Evolutionary conservation across 2,888 invertebrate genomes (phyloP).

Genomic region (Tenthredo notha): DNA sequence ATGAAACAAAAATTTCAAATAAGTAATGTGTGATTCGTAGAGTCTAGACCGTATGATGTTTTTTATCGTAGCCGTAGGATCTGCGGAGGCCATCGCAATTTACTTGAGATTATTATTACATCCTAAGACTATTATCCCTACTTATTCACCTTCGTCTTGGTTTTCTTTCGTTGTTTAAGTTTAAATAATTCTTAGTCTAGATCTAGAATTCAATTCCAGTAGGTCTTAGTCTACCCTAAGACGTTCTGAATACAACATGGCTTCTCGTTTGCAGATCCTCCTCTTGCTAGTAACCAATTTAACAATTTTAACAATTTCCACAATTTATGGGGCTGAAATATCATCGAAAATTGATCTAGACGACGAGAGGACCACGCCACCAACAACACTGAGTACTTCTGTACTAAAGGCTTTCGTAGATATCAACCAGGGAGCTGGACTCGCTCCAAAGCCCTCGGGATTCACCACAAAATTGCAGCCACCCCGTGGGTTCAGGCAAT

Average conservation of each 20-base stretch:
- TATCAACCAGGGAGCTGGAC: slow-evolving; percentile 42
- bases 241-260: slow-evolving; percentile 28
- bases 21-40: slow-evolving; percentile 6
- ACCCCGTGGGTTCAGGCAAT: slow-evolving; percentile 9
- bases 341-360: slow-evolving; percentile 66
- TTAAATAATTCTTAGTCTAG: slow-evolving; percentile 42
- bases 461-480: slow-evolving; percentile 26
- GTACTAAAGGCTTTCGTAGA: slow-evolving; percentile 53
- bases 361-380: slow-evolving; percentile 51
- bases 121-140: slow-evolving; percentile 64
- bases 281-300: background rate
- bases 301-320: background rate
- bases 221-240: background rate
- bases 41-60: slow-evolving; percentile 11
- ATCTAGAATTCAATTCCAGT: slow-evolving; percentile 50
- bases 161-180: slow-evolving; percentile 40
- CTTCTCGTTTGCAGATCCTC: background rate
- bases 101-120: slow-evolving; percentile 63
- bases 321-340: slow-evolving; percentile 54
- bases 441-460: slow-evolving; percentile 26
- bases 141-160: slow-evolving; percentile 34
- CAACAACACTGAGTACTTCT: slow-evolving; percentile 37
- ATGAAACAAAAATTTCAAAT: background rate
- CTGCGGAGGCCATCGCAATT: slow-evolving; percentile 65
- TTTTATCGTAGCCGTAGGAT: slow-evolving; percentile 28